A percentile compares a stretch with the other conserved stretches of the same genome.
Conservation (phyloP, 1,140 invertebrate genomes). For the Drosophila bocqueti region DNA sequence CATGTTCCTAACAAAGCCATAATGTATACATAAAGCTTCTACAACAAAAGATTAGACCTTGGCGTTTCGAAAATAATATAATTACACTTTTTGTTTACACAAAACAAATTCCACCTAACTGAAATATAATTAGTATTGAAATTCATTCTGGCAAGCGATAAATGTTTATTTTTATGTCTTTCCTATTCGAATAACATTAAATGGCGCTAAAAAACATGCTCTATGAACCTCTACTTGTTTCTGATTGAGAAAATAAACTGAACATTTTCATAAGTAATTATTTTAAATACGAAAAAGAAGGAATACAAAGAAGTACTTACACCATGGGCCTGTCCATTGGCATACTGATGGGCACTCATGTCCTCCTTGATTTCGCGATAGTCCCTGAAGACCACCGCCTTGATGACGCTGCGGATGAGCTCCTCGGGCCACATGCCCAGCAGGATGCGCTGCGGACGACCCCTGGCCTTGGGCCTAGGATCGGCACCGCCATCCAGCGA, state of each 20-base stretch:
- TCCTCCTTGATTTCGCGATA: slow-evolving; percentile 91
- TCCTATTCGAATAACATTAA: slow-evolving; percentile 12
- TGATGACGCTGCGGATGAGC: slow-evolving; percentile 95
- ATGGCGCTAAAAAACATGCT: slow-evolving; percentile 18
- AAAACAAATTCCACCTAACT: slow-evolving; percentile 23
- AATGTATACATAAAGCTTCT: slow-evolving; percentile 1
- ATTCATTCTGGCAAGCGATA: slow-evolving; percentile 2
- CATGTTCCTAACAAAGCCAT: not conserved
- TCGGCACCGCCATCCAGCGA: slow-evolving; percentile 94
- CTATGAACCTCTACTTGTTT: no score
- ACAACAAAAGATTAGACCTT: slow-evolving; percentile 9
- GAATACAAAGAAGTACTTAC: slow-evolving; percentile 50
- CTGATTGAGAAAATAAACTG: slow-evolving; percentile 1
- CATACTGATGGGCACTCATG: slow-evolving; percentile 86
- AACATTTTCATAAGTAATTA: no score
- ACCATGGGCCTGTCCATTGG: slow-evolving; percentile 81
- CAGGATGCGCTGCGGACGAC: slow-evolving; percentile 94
- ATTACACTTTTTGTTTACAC: slow-evolving; percentile 34
- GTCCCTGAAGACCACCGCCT: slow-evolving; percentile 95
- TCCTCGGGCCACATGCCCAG: slow-evolving; percentile 96
- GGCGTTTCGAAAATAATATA: slow-evolving; percentile 28
- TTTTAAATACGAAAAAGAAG: not conserved
- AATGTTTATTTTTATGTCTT: slow-evolving; percentile 30
- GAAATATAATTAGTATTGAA: slow-evolving; percentile 17
- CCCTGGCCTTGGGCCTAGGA: slow-evolving; percentile 94